Base-by-base conservation (phyloP, 2,888 invertebrate species). In the Phyllotreta striolata region DNA sequence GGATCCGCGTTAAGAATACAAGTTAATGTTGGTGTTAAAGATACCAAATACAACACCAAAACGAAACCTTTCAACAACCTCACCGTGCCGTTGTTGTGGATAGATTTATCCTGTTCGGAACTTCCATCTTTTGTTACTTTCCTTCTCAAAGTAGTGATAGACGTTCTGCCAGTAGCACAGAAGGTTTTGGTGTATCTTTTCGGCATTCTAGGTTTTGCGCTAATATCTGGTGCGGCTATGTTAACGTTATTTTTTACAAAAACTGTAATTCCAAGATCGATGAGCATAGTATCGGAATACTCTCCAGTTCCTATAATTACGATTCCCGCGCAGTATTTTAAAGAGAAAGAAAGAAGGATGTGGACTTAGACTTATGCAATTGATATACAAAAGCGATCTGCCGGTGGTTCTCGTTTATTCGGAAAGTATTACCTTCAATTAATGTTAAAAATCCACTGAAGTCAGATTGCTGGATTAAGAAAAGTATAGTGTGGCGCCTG, bases 11-110 rank as follows among this genome's bases (percentile, higher is more conserved):
- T 89, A 10, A 87, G 88, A 63, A 83, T 92, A 41, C 93, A 93
- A 79, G 86, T 91, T 14, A 93, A 93, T 78, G 80, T 92, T 4
- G 85, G 89, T 0, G 87, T 92, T 70, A 83, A 87, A 12, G 83
- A 84, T 44, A 87, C 88, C 0, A 77, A 80, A 13, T 90, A 86
- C 44, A 91, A 90, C 74, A 80, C 84, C 0, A 83, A 86, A 71
- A 86, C 89, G 37, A 79, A 76, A 13, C 85, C 85, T 0, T 86
- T 92, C 70, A 88, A 89, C 67, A 84, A 87, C 62, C 82, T 88
- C 63, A 85, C 87, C 0, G 54, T 93, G 49, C 93, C 93, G 0
- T 76, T 93, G 9, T 83, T 91, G 58, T 92, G 92, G 91, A 77
- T 89, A 0, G 88, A 91, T 73, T 77, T 92, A 79, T 67, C 70